Percentiles rank a stretch among this genome's conserved stretches.
phyloP scores from a whole-genome alignment of 1,140 invertebrate species.

The Leptinotarsa undecemlineata region DNA sequence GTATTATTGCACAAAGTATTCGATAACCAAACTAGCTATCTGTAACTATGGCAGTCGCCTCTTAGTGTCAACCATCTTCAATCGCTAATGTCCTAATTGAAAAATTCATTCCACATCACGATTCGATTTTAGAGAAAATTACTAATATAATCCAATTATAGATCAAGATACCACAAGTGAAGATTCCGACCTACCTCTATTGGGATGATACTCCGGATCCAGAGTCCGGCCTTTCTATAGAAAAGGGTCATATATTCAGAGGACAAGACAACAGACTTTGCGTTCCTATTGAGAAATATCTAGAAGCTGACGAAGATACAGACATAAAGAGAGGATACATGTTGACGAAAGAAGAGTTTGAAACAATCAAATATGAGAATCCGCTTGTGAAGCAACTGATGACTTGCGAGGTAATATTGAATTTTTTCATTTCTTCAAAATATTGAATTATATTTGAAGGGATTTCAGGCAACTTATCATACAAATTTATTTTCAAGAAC shows the following conservation, averaged over 20 bases:
- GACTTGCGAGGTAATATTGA: constrained; percentile 58
- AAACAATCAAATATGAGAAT: constrained; percentile 53
- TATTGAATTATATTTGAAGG: too few species aligned
- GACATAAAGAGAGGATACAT: constrained; percentile 38
- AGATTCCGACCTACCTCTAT: constrained; percentile 52
- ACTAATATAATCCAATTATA: constrained; percentile 19
- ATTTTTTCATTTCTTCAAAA: background rate
- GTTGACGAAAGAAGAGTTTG: constrained; percentile 36
- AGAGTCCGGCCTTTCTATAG: constrained; percentile 51
- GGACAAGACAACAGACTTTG: constrained; percentile 45
- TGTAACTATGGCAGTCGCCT: too few species aligned
- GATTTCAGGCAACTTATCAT: too few species aligned
- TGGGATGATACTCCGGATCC: constrained; percentile 55
- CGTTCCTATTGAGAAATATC: constrained; percentile 40
- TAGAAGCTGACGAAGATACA: constrained; percentile 49
- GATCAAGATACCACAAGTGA: constrained; percentile 51
- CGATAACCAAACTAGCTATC: too few species aligned
- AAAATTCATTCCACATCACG: background rate
- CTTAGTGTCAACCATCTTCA: too few species aligned
- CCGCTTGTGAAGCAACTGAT: constrained; percentile 64
- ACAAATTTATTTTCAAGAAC: too few species aligned
- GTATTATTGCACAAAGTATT: too few species aligned
- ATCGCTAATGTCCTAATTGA: background rate
- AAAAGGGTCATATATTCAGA: constrained; percentile 50
- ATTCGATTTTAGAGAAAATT: constrained; percentile 10